phyloP scores from a whole-genome alignment of 2,888 invertebrate genomes.

The Ormyrus thymus region DNA sequence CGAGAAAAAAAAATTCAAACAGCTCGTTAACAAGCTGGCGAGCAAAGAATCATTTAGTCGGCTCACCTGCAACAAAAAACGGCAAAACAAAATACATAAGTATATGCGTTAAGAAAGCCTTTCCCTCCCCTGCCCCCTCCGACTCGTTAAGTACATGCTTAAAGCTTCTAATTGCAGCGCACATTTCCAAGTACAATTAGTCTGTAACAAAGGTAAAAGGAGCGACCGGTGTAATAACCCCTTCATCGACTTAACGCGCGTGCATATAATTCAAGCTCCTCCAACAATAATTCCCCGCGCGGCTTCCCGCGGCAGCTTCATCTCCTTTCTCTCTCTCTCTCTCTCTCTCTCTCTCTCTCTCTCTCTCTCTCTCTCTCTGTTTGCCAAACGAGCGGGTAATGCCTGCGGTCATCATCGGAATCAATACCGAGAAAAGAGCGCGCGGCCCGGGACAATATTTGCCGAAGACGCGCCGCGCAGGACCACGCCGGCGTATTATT shows the following conservation, averaged over 20 bases:
- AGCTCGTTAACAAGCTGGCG: background rate
- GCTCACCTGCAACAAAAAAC: conserved; percentile 32
- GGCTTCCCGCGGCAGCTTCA: no score
- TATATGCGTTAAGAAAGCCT: conserved; percentile 1
- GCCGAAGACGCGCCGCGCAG: conserved; percentile 40
- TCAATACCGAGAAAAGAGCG: conserved; percentile 56
- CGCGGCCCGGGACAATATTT: conserved; percentile 60
- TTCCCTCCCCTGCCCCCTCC: background rate
- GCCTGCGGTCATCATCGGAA: conserved; percentile 7
- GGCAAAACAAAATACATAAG: conserved; percentile 4
- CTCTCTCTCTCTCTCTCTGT: conserved; percentile 1
- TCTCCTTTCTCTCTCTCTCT: no score
- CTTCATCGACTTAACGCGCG: background rate
- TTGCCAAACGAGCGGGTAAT: conserved; percentile 12
- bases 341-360: background rate
- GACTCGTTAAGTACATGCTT: conserved; percentile 22
- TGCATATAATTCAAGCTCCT: conserved; percentile 5
- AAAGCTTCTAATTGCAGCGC: conserved; percentile 34
- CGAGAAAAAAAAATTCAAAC: background rate
- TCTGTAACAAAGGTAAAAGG: conserved; percentile 34
- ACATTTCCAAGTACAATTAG: conserved; percentile 51
- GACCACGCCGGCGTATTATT: conserved; percentile 31
- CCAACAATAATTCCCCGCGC: no score
- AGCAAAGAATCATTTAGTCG: conserved; percentile 3
- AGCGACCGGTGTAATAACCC: conserved; percentile 21